A percentile compares a stretch with the other conserved stretches of the same genome.
Evolutionary conservation across 2,113 vertebrate species (phyloP).

Genomic region (Perccottus glenii): DNA sequence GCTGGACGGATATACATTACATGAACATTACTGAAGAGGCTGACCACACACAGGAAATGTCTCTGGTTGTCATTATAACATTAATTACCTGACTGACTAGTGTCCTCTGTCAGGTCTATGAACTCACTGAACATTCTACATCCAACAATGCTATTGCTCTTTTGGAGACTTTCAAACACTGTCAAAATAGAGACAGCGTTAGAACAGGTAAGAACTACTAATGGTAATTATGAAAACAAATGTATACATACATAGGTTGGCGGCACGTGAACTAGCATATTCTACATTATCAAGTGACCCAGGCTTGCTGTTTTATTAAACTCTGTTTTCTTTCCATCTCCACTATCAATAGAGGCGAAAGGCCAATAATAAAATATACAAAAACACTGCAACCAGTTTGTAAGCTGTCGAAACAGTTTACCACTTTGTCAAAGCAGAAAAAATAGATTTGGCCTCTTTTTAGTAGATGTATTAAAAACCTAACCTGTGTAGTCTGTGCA

Average conservation of each 20-base stretch:
- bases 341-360: neutral
- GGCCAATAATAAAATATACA: neutral
- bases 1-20: conserved; percentile 28
- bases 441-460: too few relatives aligned
- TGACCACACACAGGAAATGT: conserved; percentile 35
- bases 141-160: conserved; percentile 25
- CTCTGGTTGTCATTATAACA: conserved; percentile 39
- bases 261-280: neutral
- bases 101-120: conserved; percentile 33
- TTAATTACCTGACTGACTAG: conserved; percentile 28
- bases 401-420: too few relatives aligned
- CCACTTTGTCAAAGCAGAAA: too few relatives aligned
- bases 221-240: neutral
- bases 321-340: neutral
- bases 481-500: conserved; percentile 94
- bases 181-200: too few relatives aligned
- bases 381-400: too few relatives aligned
- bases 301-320: neutral
- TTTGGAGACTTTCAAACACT: conserved; percentile 2
- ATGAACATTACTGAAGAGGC: conserved; percentile 3
- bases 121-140: conserved; percentile 34
- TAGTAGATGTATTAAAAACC: neutral
- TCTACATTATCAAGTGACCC: neutral
- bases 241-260: too few relatives aligned
- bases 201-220: neutral